These are phyloP conservation scores for Etia nguti DNA, from an alignment of 2,113 vertebrate species.

Conservation along the genomic window DNA sequence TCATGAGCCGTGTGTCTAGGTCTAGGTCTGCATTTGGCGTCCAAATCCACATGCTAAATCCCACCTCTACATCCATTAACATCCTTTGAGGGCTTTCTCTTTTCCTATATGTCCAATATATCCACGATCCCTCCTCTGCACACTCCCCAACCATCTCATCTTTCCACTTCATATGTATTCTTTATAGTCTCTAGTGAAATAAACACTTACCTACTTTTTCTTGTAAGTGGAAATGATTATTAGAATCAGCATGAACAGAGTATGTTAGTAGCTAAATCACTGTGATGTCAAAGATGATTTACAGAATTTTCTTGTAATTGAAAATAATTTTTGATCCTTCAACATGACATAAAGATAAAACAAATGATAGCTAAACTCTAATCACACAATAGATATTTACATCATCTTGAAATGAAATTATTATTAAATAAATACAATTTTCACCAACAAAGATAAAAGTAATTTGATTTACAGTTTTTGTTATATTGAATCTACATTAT, in stretches of 20 bases:
- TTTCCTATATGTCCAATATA: not conserved
- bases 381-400: not conserved
- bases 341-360: not conserved
- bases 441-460: not conserved
- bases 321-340: not conserved
- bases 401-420: not conserved
- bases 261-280: not conserved
- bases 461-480: not conserved
- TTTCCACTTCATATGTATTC: not conserved
- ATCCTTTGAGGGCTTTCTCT: not conserved
- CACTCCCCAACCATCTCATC: fast-evolving
- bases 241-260: fast-evolving
- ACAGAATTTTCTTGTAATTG: not conserved
- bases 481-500: not conserved
- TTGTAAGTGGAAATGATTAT: not conserved
- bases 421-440: not conserved
- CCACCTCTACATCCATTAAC: not conserved
- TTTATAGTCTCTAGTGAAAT: not conserved
- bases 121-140: not conserved
- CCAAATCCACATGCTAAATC: not conserved
- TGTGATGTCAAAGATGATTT: fast-evolving
- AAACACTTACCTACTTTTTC: not conserved
- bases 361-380: not conserved
- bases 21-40: not conserved
- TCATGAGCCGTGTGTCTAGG: fast-evolving